Conservation (phyloP, 2,888 invertebrate species). For the Cremastinae sp. region DNA sequence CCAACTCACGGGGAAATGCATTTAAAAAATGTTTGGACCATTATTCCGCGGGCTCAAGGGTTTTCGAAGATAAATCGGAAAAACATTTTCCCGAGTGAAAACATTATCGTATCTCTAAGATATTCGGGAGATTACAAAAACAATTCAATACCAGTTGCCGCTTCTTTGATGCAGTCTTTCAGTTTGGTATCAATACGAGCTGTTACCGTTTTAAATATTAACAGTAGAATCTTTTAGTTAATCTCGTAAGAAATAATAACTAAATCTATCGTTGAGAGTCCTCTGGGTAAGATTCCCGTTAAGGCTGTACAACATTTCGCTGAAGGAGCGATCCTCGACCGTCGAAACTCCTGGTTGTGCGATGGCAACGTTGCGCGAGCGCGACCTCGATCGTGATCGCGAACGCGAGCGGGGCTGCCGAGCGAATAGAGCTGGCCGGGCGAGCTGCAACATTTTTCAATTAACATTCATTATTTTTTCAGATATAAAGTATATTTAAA, state of each 20-base stretch:
- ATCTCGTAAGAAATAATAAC: constrained; percentile 67
- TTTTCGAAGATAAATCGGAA: no score
- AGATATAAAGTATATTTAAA: no score
- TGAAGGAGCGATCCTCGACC: constrained; percentile 75
- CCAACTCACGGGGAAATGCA: constrained; percentile 1
- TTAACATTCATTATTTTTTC: no score
- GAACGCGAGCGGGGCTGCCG: constrained; percentile 70
- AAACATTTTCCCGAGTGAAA: no score
- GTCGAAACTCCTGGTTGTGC: constrained; percentile 65
- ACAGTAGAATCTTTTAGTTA: neutral
- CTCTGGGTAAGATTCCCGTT: constrained; percentile 75
- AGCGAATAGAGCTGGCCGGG: constrained; percentile 66
- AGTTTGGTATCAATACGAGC: constrained; percentile 43
- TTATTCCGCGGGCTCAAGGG: no score
- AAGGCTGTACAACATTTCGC: constrained; percentile 77
- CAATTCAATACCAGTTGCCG: constrained; percentile 10
- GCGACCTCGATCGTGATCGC: constrained; percentile 75
- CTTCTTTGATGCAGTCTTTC: constrained; percentile 43
- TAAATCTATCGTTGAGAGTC: constrained; percentile 79
- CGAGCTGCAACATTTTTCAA: constrained; percentile 53
- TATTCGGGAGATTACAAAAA: neutral
- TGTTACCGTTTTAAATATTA: constrained; percentile 13
- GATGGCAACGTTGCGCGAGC: constrained; percentile 68
- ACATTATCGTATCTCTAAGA: neutral
- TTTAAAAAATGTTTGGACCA: neutral